Conservation (phyloP, 2,797 vertebrate species). For the Trichosurus vulpecula region DNA sequence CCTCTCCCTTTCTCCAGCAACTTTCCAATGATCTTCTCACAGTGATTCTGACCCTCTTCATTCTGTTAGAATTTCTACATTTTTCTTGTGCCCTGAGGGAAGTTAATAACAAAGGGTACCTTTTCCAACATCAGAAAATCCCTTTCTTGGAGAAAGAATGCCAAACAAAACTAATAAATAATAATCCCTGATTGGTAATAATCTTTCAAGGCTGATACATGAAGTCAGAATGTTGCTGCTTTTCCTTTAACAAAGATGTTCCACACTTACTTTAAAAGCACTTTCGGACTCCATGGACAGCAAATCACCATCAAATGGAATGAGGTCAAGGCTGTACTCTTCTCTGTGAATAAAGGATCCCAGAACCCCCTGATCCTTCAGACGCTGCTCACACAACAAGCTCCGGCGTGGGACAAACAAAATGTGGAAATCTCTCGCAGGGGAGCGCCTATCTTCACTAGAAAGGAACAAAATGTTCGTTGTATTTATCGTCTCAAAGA, state of each 20-base stretch:
- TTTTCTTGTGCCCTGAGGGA: not conserved
- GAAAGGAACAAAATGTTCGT: slow-evolving; percentile 20
- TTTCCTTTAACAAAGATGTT: not conserved
- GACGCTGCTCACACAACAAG: slow-evolving; percentile 94
- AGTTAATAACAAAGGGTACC: not conserved
- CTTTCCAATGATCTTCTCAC: not conserved
- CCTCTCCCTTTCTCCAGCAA: not conserved
- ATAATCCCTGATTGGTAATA: not conserved
- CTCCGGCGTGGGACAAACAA: slow-evolving; percentile 97
- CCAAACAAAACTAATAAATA: not conserved
- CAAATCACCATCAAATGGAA: slow-evolving; percentile 97
- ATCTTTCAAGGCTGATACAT: not conserved
- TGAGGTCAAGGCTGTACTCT: slow-evolving; percentile 96
- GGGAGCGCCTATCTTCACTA: slow-evolving; percentile 93
- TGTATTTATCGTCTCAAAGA: not conserved
- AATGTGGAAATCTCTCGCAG: slow-evolving; percentile 94
- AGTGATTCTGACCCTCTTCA: not conserved
- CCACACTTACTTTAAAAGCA: slow-evolving; percentile 90
- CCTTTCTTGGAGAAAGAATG: not conserved
- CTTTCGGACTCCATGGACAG: slow-evolving; percentile 98
- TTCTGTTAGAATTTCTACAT: not conserved
- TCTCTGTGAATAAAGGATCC: slow-evolving; percentile 94
- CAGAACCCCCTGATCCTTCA: slow-evolving; percentile 95
- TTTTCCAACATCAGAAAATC: not conserved
- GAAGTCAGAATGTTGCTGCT: not conserved